These are phyloP conservation scores for Netelia fuscicornis DNA, from an alignment of 2,888 invertebrate genomes.

Conservation along the genomic window DNA sequence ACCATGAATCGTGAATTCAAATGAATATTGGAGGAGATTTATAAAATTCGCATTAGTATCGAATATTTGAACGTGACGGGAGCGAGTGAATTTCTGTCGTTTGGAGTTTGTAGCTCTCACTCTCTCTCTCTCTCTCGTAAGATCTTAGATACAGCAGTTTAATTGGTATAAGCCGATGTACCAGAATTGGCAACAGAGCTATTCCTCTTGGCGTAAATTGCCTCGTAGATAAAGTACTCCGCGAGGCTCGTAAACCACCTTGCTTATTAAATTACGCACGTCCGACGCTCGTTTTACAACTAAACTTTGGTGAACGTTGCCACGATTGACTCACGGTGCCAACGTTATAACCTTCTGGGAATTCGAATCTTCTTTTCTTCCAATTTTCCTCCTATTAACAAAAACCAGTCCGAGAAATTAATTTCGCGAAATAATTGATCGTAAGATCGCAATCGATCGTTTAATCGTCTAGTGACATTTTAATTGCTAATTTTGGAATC, in stretches of 20 bases:
- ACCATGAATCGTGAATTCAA: no score
- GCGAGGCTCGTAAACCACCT: constrained; percentile 74
- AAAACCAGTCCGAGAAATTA: neutral
- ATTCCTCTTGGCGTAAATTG: constrained; percentile 60
- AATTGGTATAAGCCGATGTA: constrained; percentile 51
- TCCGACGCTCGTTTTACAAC: constrained; percentile 66
- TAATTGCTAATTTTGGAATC: neutral
- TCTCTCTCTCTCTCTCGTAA: neutral
- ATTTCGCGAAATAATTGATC: neutral
- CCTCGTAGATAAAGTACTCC: constrained; percentile 50
- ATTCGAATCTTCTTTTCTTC: neutral
- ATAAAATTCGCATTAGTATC: neutral
- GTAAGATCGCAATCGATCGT: neutral
- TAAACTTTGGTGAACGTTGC: constrained; percentile 70
- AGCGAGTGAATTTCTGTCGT: no score
- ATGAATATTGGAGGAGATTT: no score
- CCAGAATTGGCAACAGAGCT: constrained; percentile 52
- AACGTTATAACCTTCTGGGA: constrained; percentile 41
- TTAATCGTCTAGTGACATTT: constrained; percentile 1
- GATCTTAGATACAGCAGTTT: constrained; percentile 40
- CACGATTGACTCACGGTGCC: constrained; percentile 20
- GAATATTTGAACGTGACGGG: neutral
- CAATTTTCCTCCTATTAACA: neutral
- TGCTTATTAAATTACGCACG: constrained; percentile 77
- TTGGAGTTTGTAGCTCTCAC: neutral